Percentiles rank a stretch among this genome's conserved stretches.
Conservation (phyloP, 2,888 invertebrate species). For the Nymphalis urticae region DNA sequence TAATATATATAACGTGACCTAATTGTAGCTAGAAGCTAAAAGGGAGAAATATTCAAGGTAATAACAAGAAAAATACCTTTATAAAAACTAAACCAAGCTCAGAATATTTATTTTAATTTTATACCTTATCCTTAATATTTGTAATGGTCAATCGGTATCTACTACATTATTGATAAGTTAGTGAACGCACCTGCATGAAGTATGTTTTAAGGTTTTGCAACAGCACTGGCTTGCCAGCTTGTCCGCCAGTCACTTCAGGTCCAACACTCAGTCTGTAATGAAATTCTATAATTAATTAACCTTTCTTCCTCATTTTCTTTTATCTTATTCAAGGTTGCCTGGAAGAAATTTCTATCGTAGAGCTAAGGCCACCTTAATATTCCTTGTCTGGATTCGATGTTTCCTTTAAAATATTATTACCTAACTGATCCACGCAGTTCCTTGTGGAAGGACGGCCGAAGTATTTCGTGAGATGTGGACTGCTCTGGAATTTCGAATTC, state of each 20-base stretch:
- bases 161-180: not conserved
- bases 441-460: constrained; percentile 42
- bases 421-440: constrained; percentile 47
- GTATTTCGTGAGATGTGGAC: constrained; percentile 44
- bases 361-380: no score
- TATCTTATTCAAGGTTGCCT: not conserved
- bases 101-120: no score
- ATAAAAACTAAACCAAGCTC: no score
- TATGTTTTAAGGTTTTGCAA: constrained; percentile 56
- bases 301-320: not conserved
- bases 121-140: not conserved
- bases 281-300: not conserved
- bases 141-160: not conserved
- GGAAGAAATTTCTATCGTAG: no score
- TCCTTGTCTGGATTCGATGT: no score
- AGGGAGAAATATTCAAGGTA: no score
- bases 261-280: constrained; percentile 56
- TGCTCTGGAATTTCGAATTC: constrained; percentile 22
- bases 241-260: constrained; percentile 37
- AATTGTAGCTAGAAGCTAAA: no score
- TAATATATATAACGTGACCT: no score
- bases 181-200: constrained; percentile 67
- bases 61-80: no score
- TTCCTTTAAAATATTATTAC: constrained; percentile 36
- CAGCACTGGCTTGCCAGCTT: constrained; percentile 16